Evolutionary conservation across 1,140 invertebrate genomes (phyloP).

Genomic region (Theocolax elegans): DNA sequence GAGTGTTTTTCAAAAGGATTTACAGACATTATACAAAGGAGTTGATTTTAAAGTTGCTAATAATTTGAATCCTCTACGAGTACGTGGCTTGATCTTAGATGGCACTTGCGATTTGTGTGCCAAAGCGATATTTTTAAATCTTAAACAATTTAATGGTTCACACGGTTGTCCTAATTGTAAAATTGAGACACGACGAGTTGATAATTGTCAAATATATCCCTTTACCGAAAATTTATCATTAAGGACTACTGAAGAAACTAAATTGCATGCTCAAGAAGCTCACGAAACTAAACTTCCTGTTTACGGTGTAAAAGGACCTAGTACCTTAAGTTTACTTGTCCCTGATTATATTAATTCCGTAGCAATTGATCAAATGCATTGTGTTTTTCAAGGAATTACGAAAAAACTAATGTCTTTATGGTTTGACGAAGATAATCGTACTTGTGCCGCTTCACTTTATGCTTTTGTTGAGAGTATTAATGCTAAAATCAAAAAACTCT

Average conservation of each 20-base stretch:
- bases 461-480: background rate
- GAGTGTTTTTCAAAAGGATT: background rate
- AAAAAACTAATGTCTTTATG: no score
- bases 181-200: background rate
- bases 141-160: slow-evolving; percentile 27
- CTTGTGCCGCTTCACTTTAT: background rate
- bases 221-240: slow-evolving; percentile 1
- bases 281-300: no score
- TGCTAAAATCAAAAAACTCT: no score
- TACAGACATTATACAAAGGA: background rate
- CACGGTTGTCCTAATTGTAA: no score
- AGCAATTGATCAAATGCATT: no score
- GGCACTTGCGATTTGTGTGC: no score
- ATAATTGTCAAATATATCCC: no score
- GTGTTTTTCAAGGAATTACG: no score
- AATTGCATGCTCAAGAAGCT: background rate
- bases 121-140: slow-evolving; percentile 25
- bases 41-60: background rate
- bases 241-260: slow-evolving; percentile 38
- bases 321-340: no score
- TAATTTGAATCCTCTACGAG: background rate
- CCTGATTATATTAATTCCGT: background rate
- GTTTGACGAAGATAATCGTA: background rate
- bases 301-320: no score
- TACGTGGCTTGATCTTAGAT: slow-evolving; percentile 3